These are phyloP conservation scores for Caloenas nicobarica DNA, from an alignment of 2,113 vertebrate genomes.

Conservation along the genomic window DNA sequence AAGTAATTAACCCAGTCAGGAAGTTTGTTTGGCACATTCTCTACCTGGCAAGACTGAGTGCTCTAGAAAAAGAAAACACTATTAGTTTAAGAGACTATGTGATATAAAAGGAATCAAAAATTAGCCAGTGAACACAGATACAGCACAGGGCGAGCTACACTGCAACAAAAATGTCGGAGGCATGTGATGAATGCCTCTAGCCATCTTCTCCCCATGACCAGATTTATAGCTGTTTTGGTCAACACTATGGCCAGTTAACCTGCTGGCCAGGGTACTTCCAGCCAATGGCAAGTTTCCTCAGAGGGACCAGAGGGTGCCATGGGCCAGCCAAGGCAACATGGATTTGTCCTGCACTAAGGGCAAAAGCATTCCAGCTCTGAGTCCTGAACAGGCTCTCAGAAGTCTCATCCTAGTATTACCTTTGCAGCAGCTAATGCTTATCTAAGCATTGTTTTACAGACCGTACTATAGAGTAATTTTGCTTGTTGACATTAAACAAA, in stretches of 20 bases:
- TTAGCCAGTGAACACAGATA: not conserved
- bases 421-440: not conserved
- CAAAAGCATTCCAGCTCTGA: not conserved
- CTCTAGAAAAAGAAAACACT: not conserved
- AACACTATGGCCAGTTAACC: not conserved
- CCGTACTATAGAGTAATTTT: not conserved
- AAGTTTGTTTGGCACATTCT: not conserved
- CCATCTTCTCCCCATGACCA: constrained; percentile 13
- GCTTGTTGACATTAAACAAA: not conserved
- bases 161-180: constrained; percentile 4
- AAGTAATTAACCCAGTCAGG: not conserved
- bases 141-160: not conserved
- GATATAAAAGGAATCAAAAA: not conserved
- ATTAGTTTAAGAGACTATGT: not conserved
- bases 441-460: not conserved
- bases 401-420: not conserved
- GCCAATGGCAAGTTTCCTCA: not conserved
- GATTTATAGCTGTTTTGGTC: constrained; percentile 15
- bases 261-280: not conserved
- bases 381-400: not conserved
- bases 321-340: accelerated
- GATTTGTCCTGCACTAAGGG: not conserved
- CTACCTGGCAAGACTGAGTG: not conserved
- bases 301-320: not conserved
- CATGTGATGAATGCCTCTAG: not conserved